A percentile compares a stretch with the other conserved stretches of the same genome.
phyloP scores from a whole-genome alignment of 2,113 vertebrate species.

The Promerops cafer region DNA sequence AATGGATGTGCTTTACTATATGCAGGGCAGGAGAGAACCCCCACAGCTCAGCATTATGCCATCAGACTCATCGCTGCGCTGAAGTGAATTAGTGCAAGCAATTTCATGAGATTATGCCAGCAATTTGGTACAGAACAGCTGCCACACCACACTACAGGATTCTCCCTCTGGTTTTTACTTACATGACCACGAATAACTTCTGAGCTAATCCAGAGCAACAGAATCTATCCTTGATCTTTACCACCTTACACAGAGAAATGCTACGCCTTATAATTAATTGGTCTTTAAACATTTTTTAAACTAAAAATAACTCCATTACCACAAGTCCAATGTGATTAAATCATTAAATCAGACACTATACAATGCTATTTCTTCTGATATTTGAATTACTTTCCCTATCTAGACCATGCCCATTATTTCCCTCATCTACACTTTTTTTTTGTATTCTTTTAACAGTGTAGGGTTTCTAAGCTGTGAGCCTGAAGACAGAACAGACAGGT shows the following conservation, averaged over 20 bases:
- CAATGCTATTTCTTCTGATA: not conserved
- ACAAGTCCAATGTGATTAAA: not conserved
- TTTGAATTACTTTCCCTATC: not conserved
- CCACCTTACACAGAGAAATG: not conserved
- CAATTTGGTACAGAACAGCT: constrained; percentile 38
- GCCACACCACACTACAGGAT: not conserved
- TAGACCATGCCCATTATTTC: not conserved
- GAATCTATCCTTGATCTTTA: not conserved
- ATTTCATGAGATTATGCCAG: constrained; percentile 34
- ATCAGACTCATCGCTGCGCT: not conserved
- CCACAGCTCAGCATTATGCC: constrained; percentile 32
- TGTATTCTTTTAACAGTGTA: not conserved
- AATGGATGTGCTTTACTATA: not conserved
- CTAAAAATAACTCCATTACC: not conserved
- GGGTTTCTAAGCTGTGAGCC: not conserved
- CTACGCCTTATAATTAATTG: not conserved
- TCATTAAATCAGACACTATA: not conserved
- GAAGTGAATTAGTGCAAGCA: constrained; percentile 49
- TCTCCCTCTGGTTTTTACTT: constrained; percentile 28
- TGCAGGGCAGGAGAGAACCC: not conserved
- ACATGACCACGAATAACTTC: not conserved
- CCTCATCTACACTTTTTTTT: not conserved
- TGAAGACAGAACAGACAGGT: not conserved
- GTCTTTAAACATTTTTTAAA: not conserved
- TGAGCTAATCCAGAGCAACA: constrained; percentile 16